A percentile compares a stretch with the other conserved stretches of the same genome.
Evolutionary conservation across 2,797 vertebrate species (phyloP).

Genomic region (Microctenopoma steveboyesi): DNA sequence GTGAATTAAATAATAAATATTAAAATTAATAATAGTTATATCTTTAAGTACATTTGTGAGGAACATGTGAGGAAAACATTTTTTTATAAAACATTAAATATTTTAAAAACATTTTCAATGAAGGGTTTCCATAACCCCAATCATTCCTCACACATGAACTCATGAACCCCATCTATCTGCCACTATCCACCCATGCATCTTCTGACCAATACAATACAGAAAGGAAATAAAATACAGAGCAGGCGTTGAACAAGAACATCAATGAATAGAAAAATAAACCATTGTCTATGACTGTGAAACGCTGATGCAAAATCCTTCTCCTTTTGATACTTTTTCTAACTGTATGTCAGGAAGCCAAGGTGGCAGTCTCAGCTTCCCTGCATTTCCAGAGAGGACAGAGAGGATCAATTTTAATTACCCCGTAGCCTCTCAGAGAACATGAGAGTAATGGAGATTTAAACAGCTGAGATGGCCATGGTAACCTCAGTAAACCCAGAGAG

Average conservation of each 20-base stretch:
- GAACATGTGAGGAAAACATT: too few relatives aligned
- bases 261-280: conserved; percentile 4
- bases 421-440: conserved; percentile 47
- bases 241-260: background rate
- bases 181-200: background rate
- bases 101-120: too few relatives aligned
- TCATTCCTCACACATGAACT: background rate
- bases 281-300: background rate
- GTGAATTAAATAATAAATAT: too few relatives aligned
- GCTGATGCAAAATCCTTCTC: background rate
- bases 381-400: conserved; percentile 47
- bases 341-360: conserved; percentile 7
- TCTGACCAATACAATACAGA: background rate
- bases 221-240: background rate
- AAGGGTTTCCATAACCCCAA: too few relatives aligned
- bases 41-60: too few relatives aligned
- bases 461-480: conserved; percentile 45
- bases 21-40: too few relatives aligned
- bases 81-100: too few relatives aligned
- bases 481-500: conserved; percentile 52
- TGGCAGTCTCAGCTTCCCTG: conserved; percentile 3
- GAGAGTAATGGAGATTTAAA: conserved; percentile 72
- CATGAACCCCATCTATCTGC: too few relatives aligned
- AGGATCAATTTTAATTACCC: conserved; percentile 79
- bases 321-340: conserved; percentile 22